Conservation (phyloP, 2,113 vertebrate species). For the Ammodytes dubius region DNA sequence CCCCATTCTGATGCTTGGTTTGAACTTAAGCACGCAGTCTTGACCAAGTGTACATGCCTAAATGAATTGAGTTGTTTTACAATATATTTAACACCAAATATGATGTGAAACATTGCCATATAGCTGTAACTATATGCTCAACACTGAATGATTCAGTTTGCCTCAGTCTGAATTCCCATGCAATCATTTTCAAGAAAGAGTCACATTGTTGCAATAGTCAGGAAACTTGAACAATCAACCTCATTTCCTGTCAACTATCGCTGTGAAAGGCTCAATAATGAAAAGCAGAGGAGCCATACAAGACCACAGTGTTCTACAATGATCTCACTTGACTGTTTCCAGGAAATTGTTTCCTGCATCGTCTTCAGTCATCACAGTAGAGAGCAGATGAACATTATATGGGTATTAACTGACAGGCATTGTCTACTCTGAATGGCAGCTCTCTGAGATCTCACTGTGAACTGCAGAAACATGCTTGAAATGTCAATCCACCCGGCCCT, state of each 20-base stretch:
- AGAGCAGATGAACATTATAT: slow-evolving; percentile 55
- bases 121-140: background rate
- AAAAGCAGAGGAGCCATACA: slow-evolving; percentile 45
- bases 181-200: slow-evolving; percentile 6
- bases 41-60: too few relatives aligned
- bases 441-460: slow-evolving; percentile 3
- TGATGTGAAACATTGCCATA: background rate
- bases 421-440: slow-evolving; percentile 31
- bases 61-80: too few relatives aligned
- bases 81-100: too few relatives aligned
- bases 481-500: slow-evolving; percentile 14
- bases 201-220: slow-evolving; percentile 7
- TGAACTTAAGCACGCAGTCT: too few relatives aligned
- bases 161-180: slow-evolving; percentile 26
- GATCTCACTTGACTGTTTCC: slow-evolving; percentile 63
- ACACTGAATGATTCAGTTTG: background rate
- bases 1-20: too few relatives aligned
- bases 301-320: slow-evolving; percentile 49
- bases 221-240: slow-evolving; percentile 44
- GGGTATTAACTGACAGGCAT: slow-evolving; percentile 43
- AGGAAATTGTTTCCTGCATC: slow-evolving; percentile 72
- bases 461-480: slow-evolving; percentile 6
- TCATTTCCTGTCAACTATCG: slow-evolving; percentile 55
- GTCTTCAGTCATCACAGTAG: slow-evolving; percentile 55
- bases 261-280: slow-evolving; percentile 57